These are phyloP conservation scores for Polydesmus complanatus DNA, from an alignment of 2,888 invertebrate genomes.

Conservation along the genomic window DNA sequence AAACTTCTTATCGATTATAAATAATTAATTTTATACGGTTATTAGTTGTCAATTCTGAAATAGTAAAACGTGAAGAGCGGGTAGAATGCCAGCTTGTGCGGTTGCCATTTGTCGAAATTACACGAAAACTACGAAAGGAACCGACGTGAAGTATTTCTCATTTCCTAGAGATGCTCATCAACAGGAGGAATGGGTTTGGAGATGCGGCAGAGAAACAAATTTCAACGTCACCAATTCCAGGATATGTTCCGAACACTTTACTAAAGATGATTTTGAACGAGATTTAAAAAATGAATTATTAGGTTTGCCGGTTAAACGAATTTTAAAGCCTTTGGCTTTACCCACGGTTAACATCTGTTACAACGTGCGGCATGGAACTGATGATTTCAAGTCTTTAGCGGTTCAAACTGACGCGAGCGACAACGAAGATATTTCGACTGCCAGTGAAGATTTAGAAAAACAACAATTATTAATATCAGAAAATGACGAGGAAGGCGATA, in stretches of 20 bases:
- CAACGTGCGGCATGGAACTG: neutral
- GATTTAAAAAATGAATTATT: neutral
- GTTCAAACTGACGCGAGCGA: neutral
- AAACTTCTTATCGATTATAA: no score
- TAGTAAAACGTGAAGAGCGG: no score
- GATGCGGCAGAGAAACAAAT: neutral
- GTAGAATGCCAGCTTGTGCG: neutral
- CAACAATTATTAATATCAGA: neutral
- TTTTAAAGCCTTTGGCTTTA: neutral
- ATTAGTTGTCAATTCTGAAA: no score
- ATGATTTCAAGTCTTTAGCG: neutral
- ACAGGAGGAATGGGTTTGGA: neutral
- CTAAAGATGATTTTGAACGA: neutral
- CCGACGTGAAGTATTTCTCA: neutral
- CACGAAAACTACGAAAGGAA: neutral
- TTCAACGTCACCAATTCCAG: neutral
- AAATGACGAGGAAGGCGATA: neutral
- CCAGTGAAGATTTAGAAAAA: no score
- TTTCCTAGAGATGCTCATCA: neutral
- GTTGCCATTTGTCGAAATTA: neutral
- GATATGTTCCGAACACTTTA: neutral
- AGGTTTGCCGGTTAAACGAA: neutral
- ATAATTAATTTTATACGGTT: no score
- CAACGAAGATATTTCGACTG: neutral
- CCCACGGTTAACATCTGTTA: neutral